Conservation (phyloP, 2,797 vertebrate species). For the Coregonus ussuriensis region DNA sequence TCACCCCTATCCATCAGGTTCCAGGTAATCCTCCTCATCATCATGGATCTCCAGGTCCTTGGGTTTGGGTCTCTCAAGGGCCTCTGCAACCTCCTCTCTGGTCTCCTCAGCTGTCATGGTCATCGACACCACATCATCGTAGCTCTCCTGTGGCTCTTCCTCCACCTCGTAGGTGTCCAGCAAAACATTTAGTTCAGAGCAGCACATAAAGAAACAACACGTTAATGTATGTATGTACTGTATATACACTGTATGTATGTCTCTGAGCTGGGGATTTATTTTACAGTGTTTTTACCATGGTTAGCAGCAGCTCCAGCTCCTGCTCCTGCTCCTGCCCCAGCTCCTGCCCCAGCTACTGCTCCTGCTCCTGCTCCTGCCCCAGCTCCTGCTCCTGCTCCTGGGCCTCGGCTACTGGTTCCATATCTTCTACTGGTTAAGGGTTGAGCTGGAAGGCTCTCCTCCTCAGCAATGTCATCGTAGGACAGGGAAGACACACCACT, state of each 20-base stretch:
- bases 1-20: constrained; percentile 53
- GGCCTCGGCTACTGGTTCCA: neutral
- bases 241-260: neutral
- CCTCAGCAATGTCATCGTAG: constrained; percentile 65
- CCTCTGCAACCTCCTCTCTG: neutral
- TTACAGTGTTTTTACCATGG: neutral
- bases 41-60: neutral
- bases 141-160: constrained; percentile 43
- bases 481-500: constrained; percentile 41
- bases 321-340: neutral
- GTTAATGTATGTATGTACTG: neutral
- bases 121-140: constrained; percentile 60
- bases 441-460: neutral
- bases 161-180: constrained; percentile 62
- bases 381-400: neutral
- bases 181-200: neutral
- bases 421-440: constrained; percentile 1
- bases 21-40: constrained; percentile 40
- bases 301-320: neutral
- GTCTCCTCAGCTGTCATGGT: neutral
- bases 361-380: neutral
- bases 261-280: neutral
- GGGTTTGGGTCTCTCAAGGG: constrained; percentile 6
- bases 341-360: too few relatives aligned
- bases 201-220: neutral